phyloP scores from a whole-genome alignment of 1,140 invertebrate genomes.

The Mesaphorura yosii region DNA sequence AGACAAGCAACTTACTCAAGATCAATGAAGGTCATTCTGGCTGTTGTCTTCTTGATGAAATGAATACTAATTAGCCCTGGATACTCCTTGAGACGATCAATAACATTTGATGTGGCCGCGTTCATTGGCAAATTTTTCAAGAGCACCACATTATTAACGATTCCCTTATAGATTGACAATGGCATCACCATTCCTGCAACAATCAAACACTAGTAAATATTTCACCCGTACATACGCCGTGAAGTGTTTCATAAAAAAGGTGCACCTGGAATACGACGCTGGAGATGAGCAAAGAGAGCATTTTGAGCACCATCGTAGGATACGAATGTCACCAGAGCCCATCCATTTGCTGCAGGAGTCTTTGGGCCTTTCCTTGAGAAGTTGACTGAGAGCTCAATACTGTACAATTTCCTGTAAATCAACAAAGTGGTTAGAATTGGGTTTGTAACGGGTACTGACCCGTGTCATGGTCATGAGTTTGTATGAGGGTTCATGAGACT shows the following conservation, averaged over 20 bases:
- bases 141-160: slow-evolving; percentile 24
- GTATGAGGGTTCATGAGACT: no score
- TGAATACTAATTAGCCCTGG: slow-evolving; percentile 12
- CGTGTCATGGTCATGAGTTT: no score
- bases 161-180: slow-evolving; percentile 28
- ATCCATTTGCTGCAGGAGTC: slow-evolving; percentile 16
- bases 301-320: slow-evolving; percentile 23
- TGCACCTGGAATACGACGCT: slow-evolving; percentile 18
- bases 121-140: slow-evolving; percentile 26
- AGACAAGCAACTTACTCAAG: slow-evolving; percentile 26
- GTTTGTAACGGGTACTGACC: no score
- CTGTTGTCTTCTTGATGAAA: slow-evolving; percentile 19
- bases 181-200: slow-evolving; percentile 17
- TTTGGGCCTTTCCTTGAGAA: not conserved
- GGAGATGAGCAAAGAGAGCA: slow-evolving; percentile 18
- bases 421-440: no score
- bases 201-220: slow-evolving; percentile 1
- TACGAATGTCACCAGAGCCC: slow-evolving; percentile 21
- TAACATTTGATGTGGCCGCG: slow-evolving; percentile 20
- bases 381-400: slow-evolving; percentile 22
- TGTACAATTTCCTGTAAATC: slow-evolving; percentile 18
- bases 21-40: slow-evolving; percentile 23
- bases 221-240: no score
- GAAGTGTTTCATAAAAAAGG: no score
- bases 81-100: slow-evolving; percentile 18